A percentile compares a stretch with the other conserved stretches of the same genome.
These are phyloP conservation scores for Montipora efflorescens DNA, from an alignment of 64 coral and sea anemone species.

Conservation along the genomic window DNA sequence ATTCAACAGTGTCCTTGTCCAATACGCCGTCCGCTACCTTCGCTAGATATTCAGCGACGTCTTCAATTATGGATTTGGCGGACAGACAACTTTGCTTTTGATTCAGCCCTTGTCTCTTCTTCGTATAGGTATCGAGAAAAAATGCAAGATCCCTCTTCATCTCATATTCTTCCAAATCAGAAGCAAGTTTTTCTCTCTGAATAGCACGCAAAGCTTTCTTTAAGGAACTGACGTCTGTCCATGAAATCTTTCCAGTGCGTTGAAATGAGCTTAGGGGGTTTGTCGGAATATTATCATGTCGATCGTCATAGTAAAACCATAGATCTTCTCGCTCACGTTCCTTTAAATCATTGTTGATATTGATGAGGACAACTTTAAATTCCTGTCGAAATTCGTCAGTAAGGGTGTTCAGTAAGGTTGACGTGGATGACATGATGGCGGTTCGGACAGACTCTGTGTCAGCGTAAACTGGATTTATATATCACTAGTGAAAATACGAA, in stretches of 20 bases:
- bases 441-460: background rate
- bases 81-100: background rate
- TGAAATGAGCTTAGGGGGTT: too few species aligned
- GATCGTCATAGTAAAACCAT: background rate
- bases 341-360: background rate
- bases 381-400: background rate
- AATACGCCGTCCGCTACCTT: background rate
- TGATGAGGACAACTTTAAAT: background rate
- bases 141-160: slow-evolving; percentile 3
- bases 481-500: too few species aligned
- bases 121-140: background rate
- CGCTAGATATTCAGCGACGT: background rate
- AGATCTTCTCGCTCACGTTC: background rate
- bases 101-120: background rate
- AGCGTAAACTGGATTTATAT: too few species aligned
- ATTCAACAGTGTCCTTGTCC: background rate
- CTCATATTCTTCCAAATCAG: background rate
- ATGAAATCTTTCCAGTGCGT: background rate
- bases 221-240: background rate
- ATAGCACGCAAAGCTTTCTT: background rate
- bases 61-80: background rate
- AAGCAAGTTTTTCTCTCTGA: background rate
- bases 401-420: background rate
- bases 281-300: too few species aligned
- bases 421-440: background rate